Evolutionary conservation across 2,888 invertebrate species (phyloP).

Genomic region (Pocota personata): DNA sequence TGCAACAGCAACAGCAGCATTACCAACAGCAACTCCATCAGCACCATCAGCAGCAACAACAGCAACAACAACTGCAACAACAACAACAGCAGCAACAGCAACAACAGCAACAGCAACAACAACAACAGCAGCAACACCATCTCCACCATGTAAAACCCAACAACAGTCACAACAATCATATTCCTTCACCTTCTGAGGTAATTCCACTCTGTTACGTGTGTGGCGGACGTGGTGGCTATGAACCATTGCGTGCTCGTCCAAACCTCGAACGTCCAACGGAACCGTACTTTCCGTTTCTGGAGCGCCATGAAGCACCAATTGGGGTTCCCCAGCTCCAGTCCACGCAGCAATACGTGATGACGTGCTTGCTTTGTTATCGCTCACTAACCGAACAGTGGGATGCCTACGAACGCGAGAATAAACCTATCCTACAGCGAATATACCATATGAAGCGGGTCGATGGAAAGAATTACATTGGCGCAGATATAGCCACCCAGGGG

Average conservation of each 20-base stretch:
- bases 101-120: constrained; percentile 60
- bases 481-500: constrained; percentile 94
- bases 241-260: constrained; percentile 87
- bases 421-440: constrained; percentile 93
- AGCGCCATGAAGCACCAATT: constrained; percentile 92
- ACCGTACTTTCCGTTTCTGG: constrained; percentile 96
- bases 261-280: constrained; percentile 88
- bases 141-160: constrained; percentile 52
- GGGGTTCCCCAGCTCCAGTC: constrained; percentile 84
- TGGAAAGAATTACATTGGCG: constrained; percentile 94
- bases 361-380: constrained; percentile 94
- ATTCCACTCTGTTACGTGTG: constrained; percentile 87
- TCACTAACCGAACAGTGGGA: constrained; percentile 96
- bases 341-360: constrained; percentile 85
- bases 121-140: constrained; percentile 73
- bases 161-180: constrained; percentile 68
- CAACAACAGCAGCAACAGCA: constrained; percentile 63
- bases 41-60: constrained; percentile 74
- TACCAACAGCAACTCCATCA: constrained; percentile 68
- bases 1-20: constrained; percentile 38
- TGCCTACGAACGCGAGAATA: constrained; percentile 92
- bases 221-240: constrained; percentile 87
- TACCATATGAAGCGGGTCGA: constrained; percentile 97
- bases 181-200: constrained; percentile 74
- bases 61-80: constrained; percentile 64